Conservation (phyloP, 2,888 invertebrate genomes). For the Drosophila prostipennis region DNA sequence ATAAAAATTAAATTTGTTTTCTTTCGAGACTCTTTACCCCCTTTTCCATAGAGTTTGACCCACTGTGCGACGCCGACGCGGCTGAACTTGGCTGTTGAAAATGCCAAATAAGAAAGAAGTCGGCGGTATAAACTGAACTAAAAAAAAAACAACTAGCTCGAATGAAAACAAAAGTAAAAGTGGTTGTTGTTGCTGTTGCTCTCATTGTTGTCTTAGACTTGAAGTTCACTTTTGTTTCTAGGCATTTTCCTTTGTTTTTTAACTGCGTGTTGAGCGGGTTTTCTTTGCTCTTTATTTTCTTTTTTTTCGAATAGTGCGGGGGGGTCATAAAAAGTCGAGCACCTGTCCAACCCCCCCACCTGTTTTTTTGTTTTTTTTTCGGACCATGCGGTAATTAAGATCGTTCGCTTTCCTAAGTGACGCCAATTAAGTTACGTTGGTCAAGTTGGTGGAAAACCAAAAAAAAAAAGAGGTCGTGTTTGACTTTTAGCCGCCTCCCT, state of each 20-base stretch:
- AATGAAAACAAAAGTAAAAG: constrained; percentile 78
- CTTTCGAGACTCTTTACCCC: background rate
- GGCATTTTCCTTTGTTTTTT: constrained; percentile 39
- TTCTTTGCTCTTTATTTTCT: constrained; percentile 30
- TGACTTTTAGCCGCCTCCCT: constrained; percentile 17
- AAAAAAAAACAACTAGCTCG: constrained; percentile 22
- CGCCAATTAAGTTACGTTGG: constrained; percentile 71
- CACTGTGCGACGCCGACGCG: constrained; percentile 50
- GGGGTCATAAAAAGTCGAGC: constrained; percentile 35
- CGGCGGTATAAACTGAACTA: background rate
- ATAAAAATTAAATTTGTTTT: too few species aligned
- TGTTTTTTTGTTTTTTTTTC: background rate
- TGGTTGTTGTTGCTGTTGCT: constrained; percentile 52
- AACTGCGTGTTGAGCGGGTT: constrained; percentile 28
- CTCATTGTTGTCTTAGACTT: constrained; percentile 47
- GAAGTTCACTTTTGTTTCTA: constrained; percentile 45
- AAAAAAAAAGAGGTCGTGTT: background rate
- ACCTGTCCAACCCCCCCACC: constrained; percentile 16
- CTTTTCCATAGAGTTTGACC: background rate
- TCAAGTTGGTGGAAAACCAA: constrained; percentile 26
- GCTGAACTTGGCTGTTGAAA: constrained; percentile 76
- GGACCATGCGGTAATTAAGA: constrained; percentile 64
- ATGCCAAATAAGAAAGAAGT: constrained; percentile 35
- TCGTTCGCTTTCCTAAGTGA: constrained; percentile 65
- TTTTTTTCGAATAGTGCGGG: constrained; percentile 8